phyloP scores from a whole-genome alignment of 1,140 invertebrate species.

The Aphidius ervi region DNA sequence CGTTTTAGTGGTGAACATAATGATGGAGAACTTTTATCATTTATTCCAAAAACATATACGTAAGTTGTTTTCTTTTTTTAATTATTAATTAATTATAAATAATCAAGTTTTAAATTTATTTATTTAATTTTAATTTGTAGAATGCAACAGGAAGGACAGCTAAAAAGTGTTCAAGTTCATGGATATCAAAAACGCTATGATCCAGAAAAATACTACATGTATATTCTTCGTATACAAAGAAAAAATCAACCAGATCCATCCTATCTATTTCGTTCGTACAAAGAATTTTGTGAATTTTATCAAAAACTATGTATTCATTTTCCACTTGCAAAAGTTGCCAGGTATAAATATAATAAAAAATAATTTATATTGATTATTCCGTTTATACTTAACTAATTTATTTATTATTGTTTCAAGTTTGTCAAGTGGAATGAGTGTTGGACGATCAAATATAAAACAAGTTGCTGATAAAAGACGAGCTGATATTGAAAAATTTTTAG shows the following conservation, averaged over 20 bases:
- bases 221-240: conserved; percentile 82
- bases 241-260: conserved; percentile 79
- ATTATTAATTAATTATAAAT: neutral
- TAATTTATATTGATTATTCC: neutral
- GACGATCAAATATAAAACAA: conserved; percentile 88
- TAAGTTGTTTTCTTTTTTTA: conserved; percentile 54
- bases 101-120: conserved; percentile 2
- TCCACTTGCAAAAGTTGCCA: conserved; percentile 81
- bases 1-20: conserved; percentile 82
- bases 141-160: conserved; percentile 83
- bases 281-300: conserved; percentile 95
- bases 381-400: conserved; percentile 7
- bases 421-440: conserved; percentile 75
- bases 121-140: conserved; percentile 49
- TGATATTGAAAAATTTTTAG: conserved; percentile 84
- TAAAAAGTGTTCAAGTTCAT: conserved; percentile 80
- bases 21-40: conserved; percentile 81
- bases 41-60: conserved; percentile 92
- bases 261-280: conserved; percentile 88
- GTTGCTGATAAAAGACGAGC: conserved; percentile 85
- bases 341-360: conserved; percentile 50
- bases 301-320: conserved; percentile 90
- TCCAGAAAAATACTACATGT: conserved; percentile 98
- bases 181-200: conserved; percentile 93
- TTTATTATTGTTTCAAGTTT: conserved; percentile 58